Conservation (phyloP, 2,113 vertebrate genomes). For the Rana temporaria region DNA sequence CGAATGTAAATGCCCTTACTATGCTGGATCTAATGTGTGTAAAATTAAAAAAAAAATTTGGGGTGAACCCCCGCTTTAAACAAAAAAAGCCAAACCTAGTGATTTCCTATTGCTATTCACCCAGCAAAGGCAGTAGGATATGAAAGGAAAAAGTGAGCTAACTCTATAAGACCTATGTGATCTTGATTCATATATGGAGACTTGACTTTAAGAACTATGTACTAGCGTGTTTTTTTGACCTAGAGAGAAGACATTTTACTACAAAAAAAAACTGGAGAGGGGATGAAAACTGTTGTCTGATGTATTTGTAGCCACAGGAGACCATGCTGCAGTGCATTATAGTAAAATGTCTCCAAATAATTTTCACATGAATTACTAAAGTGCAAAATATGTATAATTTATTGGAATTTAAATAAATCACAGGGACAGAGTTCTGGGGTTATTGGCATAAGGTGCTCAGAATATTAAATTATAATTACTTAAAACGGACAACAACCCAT, state of each 20-base stretch:
- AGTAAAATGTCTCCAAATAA: slow-evolving; percentile 75
- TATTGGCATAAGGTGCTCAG: slow-evolving; percentile 52
- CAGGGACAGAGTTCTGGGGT: slow-evolving; percentile 66
- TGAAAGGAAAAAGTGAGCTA: no score
- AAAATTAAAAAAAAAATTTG: no score
- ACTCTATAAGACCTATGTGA: no score
- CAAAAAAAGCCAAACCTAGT: no score
- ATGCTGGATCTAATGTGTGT: no score
- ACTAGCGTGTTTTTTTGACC: background rate
- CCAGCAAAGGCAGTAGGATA: no score
- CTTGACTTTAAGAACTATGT: background rate
- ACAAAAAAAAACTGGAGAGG: slow-evolving; percentile 57
- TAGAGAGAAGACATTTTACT: slow-evolving; percentile 10
- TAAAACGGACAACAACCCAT: slow-evolving; percentile 53
- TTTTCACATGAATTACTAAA: slow-evolving; percentile 84
- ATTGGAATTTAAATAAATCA: slow-evolving; percentile 83
- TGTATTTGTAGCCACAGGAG: slow-evolving; percentile 63
- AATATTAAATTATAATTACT: slow-evolving; percentile 61
- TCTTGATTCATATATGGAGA: background rate
- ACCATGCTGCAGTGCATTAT: slow-evolving; percentile 65
- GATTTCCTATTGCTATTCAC: no score
- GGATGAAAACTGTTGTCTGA: slow-evolving; percentile 63
- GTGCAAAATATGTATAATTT: slow-evolving; percentile 82
- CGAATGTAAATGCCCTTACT: no score
- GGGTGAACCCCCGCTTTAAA: no score